A percentile compares a stretch with the other conserved stretches of the same genome.
phyloP scores from a whole-genome alignment of 2,888 invertebrate species.

The Tenthredo livida region DNA sequence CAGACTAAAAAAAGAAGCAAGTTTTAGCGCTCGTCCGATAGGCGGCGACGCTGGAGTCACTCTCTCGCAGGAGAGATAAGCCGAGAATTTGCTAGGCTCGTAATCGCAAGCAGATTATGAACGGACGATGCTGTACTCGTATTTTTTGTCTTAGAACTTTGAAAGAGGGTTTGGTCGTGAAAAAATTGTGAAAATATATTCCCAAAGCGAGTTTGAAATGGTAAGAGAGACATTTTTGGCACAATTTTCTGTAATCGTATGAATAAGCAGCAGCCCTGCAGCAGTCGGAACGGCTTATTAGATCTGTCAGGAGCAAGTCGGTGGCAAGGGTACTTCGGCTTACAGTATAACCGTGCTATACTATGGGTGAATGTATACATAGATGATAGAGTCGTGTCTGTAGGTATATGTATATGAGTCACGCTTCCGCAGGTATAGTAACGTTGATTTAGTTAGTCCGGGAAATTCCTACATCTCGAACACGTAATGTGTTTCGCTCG shows the following conservation, averaged over 20 bases:
- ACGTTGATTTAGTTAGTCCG: conserved; percentile 47
- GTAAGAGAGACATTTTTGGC: not conserved
- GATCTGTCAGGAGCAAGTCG: conserved; percentile 39
- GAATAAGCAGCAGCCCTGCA: not conserved
- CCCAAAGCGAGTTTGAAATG: not conserved
- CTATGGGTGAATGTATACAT: not conserved
- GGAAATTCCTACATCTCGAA: conserved; percentile 43
- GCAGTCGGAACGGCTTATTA: conserved; percentile 14
- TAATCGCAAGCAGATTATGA: not conserved
- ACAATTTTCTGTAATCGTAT: not conserved
- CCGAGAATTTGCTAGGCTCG: not conserved
- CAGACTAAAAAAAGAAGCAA: not conserved
- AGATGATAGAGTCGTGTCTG: not conserved
- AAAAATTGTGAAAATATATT: not conserved
- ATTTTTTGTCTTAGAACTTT: not conserved
- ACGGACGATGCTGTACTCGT: not conserved
- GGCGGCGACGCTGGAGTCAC: not conserved
- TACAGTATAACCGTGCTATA: not conserved
- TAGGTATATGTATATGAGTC: not conserved
- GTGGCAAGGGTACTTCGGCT: not conserved
- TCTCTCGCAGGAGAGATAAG: not conserved
- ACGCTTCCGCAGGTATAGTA: not conserved
- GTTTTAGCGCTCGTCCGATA: not conserved
- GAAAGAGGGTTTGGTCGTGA: not conserved
- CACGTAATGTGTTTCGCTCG: conserved; percentile 45